Base-by-base conservation (phyloP, 2,797 vertebrate species). In the Thalassophryne amazonica region DNA sequence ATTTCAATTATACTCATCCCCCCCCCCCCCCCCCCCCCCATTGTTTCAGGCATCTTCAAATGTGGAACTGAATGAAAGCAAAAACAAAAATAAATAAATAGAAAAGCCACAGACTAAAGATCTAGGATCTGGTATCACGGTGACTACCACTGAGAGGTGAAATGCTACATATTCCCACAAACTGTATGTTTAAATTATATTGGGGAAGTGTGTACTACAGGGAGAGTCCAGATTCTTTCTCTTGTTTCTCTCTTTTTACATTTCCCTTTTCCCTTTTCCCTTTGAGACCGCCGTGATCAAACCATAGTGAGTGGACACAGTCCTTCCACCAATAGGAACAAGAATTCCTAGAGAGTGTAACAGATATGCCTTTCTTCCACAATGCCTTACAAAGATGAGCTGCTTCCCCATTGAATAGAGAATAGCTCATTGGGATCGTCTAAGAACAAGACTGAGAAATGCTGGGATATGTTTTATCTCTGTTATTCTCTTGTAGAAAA, bases 211-310 rank as follows among this genome's bases (percentile, higher is more conserved):
- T 49, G 60, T 47, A 74, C 85, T 65, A 29, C 54, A 52, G 84
- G 71, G 84, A 85, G 60, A 53, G 75, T 81, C 76, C 73, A 32
- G 54, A 56, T 60, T 43, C 57, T 60, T 64, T 37, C 24, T 12
- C 37, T 60, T 63, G 22, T 27, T 23, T 68, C 36, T 67, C 30
- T 53, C 25, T 60, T 50, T 46, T 45, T 41, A 79, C 67, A 76
- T 49, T 79, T 84, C 37, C 72, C 75, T 53, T 65, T 73, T 60
- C 54, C 22, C 32, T 39, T 72, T 70, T 60, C 68, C 73, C 74
- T 76, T 39, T 46, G 85, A 86, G 82, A 76, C 60, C 56, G 15
- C 33, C 23, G 55, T 52, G 72, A 88, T 88, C 83, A 89, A 87
- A 87, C 76, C 57, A 45, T 37, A 41, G 52, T 68, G 83, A 87